Percentiles rank a stretch among this genome's conserved stretches.
Evolutionary conservation across 1,140 invertebrate genomes (phyloP).

Genomic region (Cotesia vestalis): DNA sequence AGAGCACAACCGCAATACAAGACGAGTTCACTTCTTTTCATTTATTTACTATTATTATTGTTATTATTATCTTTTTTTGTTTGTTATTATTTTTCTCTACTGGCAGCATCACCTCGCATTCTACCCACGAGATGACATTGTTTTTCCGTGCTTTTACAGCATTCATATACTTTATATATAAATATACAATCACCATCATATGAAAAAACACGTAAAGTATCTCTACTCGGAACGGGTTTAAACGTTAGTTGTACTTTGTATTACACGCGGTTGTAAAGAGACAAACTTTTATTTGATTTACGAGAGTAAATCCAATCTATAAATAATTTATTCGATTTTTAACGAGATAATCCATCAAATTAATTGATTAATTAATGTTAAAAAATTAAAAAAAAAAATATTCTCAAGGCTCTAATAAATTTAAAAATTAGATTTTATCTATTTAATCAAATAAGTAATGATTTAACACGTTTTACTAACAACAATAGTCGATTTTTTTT

Average conservation of each 20-base stretch:
- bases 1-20: constrained; percentile 29
- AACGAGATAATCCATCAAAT: no score
- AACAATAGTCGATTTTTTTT: no score
- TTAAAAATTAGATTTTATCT: no score
- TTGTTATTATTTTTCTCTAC: constrained; percentile 20
- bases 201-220: constrained; percentile 9
- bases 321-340: no score
- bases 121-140: constrained; percentile 25
- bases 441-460: no score
- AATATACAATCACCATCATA: constrained; percentile 3
- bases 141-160: constrained; percentile 33
- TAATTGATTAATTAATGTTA: no score
- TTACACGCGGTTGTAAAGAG: constrained; percentile 1
- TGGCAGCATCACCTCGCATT: background rate
- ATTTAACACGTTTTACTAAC: no score
- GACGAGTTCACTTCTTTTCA: constrained; percentile 31
- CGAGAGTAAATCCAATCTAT: background rate
- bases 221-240: constrained; percentile 6
- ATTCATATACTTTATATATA: background rate
- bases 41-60: constrained; percentile 10
- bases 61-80: no score
- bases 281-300: constrained; percentile 5
- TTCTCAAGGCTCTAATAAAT: no score
- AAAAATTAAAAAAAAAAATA: no score
- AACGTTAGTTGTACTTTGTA: constrained; percentile 14